phyloP scores from a whole-genome alignment of 2,113 vertebrate genomes.

The Gopherus flavomarginatus region DNA sequence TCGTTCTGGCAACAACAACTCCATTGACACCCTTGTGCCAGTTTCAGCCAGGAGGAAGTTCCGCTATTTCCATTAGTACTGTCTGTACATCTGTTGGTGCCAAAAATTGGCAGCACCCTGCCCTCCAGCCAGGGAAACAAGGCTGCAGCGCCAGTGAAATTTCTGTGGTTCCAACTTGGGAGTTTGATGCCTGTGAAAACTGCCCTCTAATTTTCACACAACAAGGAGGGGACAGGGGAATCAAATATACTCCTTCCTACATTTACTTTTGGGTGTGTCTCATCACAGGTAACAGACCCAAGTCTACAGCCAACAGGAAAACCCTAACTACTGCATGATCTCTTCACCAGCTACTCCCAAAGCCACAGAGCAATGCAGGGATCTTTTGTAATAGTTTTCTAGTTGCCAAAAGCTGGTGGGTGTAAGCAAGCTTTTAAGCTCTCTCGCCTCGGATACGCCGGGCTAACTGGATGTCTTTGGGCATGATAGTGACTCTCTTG shows the following conservation, averaged over 20 bases:
- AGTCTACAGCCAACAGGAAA: conserved; percentile 54
- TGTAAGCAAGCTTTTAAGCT: rapidly evolving
- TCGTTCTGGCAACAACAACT: not conserved
- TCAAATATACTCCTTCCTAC: not conserved
- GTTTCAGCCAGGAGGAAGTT: conserved; percentile 54
- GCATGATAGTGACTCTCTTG: conserved; percentile 74
- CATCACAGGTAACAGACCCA: conserved; percentile 8
- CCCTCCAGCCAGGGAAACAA: conserved; percentile 59
- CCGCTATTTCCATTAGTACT: conserved; percentile 45
- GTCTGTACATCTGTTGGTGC: conserved; percentile 56
- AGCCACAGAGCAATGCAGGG: not conserved
- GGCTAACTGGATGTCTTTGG: conserved; percentile 79
- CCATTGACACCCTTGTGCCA: conserved; percentile 45
- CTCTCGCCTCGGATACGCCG: conserved; percentile 76
- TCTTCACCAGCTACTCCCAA: conserved; percentile 9
- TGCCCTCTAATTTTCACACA: conserved; percentile 58
- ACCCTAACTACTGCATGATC: conserved; percentile 15
- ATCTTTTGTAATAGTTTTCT: too few relatives aligned
- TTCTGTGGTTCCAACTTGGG: conserved; percentile 35
- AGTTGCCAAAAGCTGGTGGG: too few relatives aligned
- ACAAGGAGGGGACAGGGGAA: not conserved
- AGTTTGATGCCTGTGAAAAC: conserved; percentile 54
- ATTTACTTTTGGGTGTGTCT: conserved; percentile 3
- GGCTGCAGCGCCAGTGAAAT: conserved; percentile 62
- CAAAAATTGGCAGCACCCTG: conserved; percentile 63